Evolutionary conservation across 2,888 invertebrate species (phyloP).

Genomic region (Muschampia plurimacula): DNA sequence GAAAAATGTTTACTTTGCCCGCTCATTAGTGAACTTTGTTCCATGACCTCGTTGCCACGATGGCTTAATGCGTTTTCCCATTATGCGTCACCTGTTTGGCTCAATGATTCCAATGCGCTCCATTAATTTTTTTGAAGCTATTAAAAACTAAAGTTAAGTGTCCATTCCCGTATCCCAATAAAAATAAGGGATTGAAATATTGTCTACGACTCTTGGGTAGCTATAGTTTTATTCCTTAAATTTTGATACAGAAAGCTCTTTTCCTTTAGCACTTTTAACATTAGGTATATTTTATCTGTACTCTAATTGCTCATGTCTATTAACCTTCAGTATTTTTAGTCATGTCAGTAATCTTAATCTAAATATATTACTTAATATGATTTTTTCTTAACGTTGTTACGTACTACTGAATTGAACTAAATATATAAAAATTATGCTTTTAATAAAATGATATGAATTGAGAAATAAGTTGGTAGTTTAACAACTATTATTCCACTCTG

Average conservation of each 20-base stretch:
- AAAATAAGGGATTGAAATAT: no score
- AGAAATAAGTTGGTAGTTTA: not conserved
- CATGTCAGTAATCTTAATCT: no score
- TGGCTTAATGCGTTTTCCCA: slow-evolving; percentile 74
- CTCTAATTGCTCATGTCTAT: no score
- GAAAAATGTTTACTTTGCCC: slow-evolving; percentile 6
- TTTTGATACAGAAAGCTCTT: no score
- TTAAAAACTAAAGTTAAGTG: not conserved
- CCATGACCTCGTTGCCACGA: slow-evolving; percentile 55
- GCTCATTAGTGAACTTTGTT: slow-evolving; percentile 73
- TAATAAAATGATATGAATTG: not conserved
- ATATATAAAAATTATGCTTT: not conserved
- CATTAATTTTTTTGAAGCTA: not conserved
- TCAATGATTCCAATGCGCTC: not conserved
- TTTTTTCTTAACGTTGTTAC: no score
- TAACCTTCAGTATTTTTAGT: no score
- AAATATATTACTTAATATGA: no score
- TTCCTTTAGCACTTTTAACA: no score
- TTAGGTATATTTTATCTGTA: no score
- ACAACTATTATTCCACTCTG: not conserved
- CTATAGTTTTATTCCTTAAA: no score
- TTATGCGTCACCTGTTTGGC: slow-evolving; percentile 67
- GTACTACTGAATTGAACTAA: no score
- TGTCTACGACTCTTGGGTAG: not conserved
- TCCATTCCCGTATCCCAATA: not conserved